Base-by-base conservation (phyloP, 2,888 invertebrate genomes). In the Papilio gigon region DNA sequence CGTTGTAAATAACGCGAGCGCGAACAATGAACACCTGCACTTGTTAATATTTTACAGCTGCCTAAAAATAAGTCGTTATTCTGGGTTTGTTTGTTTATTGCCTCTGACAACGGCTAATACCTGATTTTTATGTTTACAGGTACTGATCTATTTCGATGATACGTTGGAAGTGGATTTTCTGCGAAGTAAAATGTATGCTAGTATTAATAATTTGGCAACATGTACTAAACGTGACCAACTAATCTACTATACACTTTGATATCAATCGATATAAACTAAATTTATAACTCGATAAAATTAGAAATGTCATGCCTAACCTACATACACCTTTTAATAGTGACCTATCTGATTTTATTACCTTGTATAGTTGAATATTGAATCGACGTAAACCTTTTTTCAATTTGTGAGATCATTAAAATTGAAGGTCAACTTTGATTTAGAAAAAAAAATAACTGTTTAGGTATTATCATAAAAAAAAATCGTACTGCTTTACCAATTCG, bases 51-150 rank as follows among this genome's bases (percentile, higher is more conserved):
- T 67, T 70, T 73, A 76, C 70, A 65, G 61, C 72, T 70, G 72
- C 74, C 73, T 72, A 27, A 69, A 69, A 72, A 71, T 72, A 74
- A 70, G 66, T 66, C 56, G 60, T 67, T 67, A 68, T 72, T 59
- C 71, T 68, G 33, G 63, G 40, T 72, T 66, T 74, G 76, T 78
- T 77, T 76, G 76, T 77, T 77, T 79, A 77, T 77, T 71, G 72
- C 70, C 73, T 37, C 73, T 75, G 77, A 74, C 75, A 67, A 65
- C 72, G 69, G 35, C 70, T 77, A 76, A 80, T 79, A 75, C 72
- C 72, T 62, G 30, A 61, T 60, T 65, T 56, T 65, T 65, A 56
- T 56, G 56, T 40, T 65, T 56, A 56, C 65, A 20, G 1, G 9
- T 50, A 35, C 47, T 33, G 63, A 63, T 63, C 44, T 44, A 17